Conservation (phyloP, 2,888 invertebrate species). For the Drosophila nigricruria region DNA sequence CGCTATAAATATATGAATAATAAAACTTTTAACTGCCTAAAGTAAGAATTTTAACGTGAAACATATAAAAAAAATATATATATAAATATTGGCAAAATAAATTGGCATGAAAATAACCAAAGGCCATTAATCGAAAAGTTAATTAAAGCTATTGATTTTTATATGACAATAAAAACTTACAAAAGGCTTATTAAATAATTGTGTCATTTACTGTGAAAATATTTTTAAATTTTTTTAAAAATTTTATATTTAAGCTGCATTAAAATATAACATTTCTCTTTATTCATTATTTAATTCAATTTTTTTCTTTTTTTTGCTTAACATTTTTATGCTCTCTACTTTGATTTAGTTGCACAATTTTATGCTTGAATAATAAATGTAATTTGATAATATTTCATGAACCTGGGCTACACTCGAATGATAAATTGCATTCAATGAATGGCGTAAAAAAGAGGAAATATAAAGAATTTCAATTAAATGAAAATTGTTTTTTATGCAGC, state of each 20-base stretch:
- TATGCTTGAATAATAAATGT: conserved; percentile 14
- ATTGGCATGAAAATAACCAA: neutral
- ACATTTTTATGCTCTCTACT: neutral
- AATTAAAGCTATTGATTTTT: conserved; percentile 2
- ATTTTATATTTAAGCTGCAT: neutral
- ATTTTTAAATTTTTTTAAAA: no score
- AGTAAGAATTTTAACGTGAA: neutral
- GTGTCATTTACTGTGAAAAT: neutral
- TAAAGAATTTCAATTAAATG: conserved; percentile 16
- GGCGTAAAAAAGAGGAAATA: neutral
- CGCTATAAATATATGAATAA: conserved; percentile 21
- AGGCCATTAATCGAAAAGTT: neutral
- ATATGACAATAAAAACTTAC: neutral
- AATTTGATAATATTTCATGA: conserved; percentile 1
- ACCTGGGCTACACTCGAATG: neutral
- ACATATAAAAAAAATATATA: neutral
- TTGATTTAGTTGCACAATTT: conserved; percentile 14
- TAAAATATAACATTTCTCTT: neutral
- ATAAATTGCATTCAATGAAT: conserved; percentile 5
- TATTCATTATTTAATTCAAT: neutral
- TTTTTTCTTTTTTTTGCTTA: neutral
- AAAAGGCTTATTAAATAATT: neutral
- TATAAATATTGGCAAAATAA: neutral
- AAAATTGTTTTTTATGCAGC: conserved; percentile 16
- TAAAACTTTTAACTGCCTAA: neutral